A percentile compares a stretch with the other conserved stretches of the same genome.
Evolutionary conservation across 2,888 invertebrate genomes (phyloP).

Genomic region (Hemicrepidius hirtus): DNA sequence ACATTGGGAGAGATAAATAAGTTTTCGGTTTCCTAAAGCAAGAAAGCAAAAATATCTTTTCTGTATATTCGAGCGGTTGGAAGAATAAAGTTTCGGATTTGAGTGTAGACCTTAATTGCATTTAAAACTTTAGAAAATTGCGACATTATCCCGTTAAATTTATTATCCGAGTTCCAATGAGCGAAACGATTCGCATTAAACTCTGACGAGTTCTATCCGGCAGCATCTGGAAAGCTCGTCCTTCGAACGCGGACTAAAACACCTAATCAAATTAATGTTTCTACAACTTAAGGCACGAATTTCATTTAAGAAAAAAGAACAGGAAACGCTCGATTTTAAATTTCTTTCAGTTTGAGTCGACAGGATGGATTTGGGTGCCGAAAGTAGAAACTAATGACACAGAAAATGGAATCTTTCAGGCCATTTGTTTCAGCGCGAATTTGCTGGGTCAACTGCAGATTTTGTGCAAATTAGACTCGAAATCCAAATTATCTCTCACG

Average conservation of each 20-base stretch:
- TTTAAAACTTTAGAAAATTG: slow-evolving; percentile 41
- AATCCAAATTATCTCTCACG: slow-evolving; percentile 43
- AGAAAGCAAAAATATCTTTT: neutral
- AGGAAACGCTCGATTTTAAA: slow-evolving; percentile 54
- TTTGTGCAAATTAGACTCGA: slow-evolving; percentile 46
- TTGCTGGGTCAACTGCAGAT: slow-evolving; percentile 47
- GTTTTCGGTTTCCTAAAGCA: no score
- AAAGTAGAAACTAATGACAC: slow-evolving; percentile 67
- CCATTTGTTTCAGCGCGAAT: slow-evolving; percentile 65
- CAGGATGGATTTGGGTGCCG: slow-evolving; percentile 50
- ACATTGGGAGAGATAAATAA: no score
- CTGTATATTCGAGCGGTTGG: neutral
- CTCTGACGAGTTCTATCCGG: slow-evolving; percentile 44
- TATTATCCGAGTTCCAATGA: slow-evolving; percentile 42
- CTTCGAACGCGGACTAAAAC: slow-evolving; percentile 48
- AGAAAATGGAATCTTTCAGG: slow-evolving; percentile 70
- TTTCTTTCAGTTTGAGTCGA: slow-evolving; percentile 56
- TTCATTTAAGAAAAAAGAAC: slow-evolving; percentile 51
- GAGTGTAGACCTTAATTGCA: slow-evolving; percentile 30
- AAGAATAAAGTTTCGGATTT: slow-evolving; percentile 13
- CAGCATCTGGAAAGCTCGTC: slow-evolving; percentile 32
- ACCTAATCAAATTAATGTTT: slow-evolving; percentile 60
- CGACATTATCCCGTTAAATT: slow-evolving; percentile 44
- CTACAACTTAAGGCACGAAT: slow-evolving; percentile 53
- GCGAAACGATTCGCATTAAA: slow-evolving; percentile 51